Evolutionary conservation across 2,888 invertebrate genomes (phyloP).

Genomic region (Ecliptopera silaceata): DNA sequence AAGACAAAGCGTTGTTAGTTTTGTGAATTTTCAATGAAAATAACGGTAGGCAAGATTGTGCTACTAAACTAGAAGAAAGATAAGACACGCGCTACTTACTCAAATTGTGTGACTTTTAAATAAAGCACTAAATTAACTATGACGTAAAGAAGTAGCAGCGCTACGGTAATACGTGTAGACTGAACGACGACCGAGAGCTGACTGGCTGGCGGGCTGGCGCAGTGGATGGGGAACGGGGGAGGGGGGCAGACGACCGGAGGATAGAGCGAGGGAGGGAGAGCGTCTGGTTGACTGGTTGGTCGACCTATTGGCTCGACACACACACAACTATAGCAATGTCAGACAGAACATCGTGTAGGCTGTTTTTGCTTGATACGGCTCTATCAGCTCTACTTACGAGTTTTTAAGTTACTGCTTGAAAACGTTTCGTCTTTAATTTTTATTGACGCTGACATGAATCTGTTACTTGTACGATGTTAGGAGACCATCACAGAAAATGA

Average conservation of each 20-base stretch:
- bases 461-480: constrained; percentile 18
- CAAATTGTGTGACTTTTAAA: constrained; percentile 56
- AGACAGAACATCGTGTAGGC: constrained; percentile 68
- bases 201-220: constrained; percentile 75
- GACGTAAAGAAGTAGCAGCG: constrained; percentile 67
- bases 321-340: constrained; percentile 64
- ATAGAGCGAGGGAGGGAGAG: constrained; percentile 75
- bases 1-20: constrained; percentile 78
- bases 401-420: not conserved
- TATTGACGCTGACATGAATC: constrained; percentile 1
- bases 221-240: constrained; percentile 59
- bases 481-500: constrained; percentile 54
- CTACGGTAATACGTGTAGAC: constrained; percentile 47
- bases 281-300: constrained; percentile 80
- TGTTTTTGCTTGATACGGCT: constrained; percentile 61
- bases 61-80: constrained; percentile 39
- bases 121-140: constrained; percentile 70
- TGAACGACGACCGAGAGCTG: constrained; percentile 59
- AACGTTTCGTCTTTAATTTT: constrained; percentile 1
- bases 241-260: constrained; percentile 60
- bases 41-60: constrained; percentile 38
- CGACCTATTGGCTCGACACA: constrained; percentile 79
- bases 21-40: constrained; percentile 47
- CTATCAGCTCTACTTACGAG: constrained; percentile 26
- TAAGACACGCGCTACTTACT: constrained; percentile 64